phyloP scores from a whole-genome alignment of 1,140 invertebrate species.

The Solen grandis region DNA sequence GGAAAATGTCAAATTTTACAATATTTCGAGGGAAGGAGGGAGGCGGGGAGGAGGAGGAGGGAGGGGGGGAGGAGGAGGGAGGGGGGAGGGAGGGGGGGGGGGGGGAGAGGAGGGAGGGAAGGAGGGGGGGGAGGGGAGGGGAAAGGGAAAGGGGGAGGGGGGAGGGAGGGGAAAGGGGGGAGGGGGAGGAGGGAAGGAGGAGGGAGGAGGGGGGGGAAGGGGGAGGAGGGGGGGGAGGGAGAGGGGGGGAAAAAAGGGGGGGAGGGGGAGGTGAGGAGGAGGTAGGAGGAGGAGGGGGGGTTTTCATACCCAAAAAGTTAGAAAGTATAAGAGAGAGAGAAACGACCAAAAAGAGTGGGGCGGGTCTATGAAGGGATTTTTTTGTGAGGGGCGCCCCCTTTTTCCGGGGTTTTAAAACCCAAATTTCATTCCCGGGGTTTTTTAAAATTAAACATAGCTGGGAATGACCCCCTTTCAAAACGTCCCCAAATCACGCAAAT shows the following conservation, averaged over 20 bases:
- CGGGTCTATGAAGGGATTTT: too few species aligned
- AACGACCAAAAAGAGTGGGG: too few species aligned
- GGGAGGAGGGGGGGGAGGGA: neutral
- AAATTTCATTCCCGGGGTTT: too few species aligned
- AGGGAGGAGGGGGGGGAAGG: neutral
- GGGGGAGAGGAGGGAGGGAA: neutral
- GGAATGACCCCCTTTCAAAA: too few species aligned
- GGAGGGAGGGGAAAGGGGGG: neutral
- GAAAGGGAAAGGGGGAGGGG: neutral
- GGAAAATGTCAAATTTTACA: neutral
- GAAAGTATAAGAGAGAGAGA: too few species aligned
- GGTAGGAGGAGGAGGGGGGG: neutral
- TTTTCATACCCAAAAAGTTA: too few species aligned
- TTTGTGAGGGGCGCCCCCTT: too few species aligned
- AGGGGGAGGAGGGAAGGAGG: neutral
- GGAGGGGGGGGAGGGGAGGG: neutral
- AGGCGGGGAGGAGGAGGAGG: slow-evolving; percentile 5
- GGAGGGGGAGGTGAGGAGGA: neutral
- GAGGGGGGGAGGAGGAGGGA: neutral
- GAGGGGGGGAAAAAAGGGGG: neutral
- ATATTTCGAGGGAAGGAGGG: neutral
- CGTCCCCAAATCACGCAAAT: too few species aligned
- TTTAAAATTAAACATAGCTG: too few species aligned
- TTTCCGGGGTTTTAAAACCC: too few species aligned
- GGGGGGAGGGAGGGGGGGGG: slow-evolving; percentile 1